phyloP scores from a whole-genome alignment of 1,140 invertebrate species.

The Drosophila nigrodunni region DNA sequence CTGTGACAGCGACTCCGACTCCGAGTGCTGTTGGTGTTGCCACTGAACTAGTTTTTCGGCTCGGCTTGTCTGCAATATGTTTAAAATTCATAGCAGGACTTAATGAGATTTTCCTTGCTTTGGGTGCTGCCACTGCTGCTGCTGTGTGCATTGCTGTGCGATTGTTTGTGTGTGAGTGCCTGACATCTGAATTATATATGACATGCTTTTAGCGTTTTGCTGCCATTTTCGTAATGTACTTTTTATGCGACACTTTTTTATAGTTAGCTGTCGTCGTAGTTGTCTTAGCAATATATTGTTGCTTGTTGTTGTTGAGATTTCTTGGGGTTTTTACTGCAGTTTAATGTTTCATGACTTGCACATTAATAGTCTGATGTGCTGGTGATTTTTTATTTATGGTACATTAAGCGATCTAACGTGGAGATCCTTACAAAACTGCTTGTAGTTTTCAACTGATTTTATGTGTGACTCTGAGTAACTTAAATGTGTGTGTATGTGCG shows the following conservation, averaged over 20 bases:
- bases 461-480: slow-evolving; percentile 12
- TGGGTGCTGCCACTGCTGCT: not conserved
- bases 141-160: slow-evolving; percentile 41
- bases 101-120: slow-evolving; percentile 72
- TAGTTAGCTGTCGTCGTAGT: slow-evolving; percentile 44
- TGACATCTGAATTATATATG: slow-evolving; percentile 72
- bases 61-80: slow-evolving; percentile 67
- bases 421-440: slow-evolving; percentile 33
- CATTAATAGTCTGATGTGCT: slow-evolving; percentile 4
- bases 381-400: not conserved
- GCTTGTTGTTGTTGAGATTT: slow-evolving; percentile 14
- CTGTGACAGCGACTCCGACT: slow-evolving; percentile 35
- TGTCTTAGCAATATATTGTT: not conserved
- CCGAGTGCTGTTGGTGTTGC: slow-evolving; percentile 30
- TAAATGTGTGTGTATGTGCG: not conserved
- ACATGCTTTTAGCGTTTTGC: slow-evolving; percentile 70
- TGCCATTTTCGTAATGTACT: slow-evolving; percentile 66
- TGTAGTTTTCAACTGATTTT: slow-evolving; percentile 29
- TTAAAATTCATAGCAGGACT: slow-evolving; percentile 79
- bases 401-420: slow-evolving; percentile 13
- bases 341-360: slow-evolving; percentile 15
- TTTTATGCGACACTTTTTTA: slow-evolving; percentile 76
- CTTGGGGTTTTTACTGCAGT: slow-evolving; percentile 8
- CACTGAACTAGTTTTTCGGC: slow-evolving; percentile 60
- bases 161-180: slow-evolving; percentile 18